phyloP scores from a whole-genome alignment of 2,113 vertebrate genomes.

The Gymnorhina tibicen region DNA sequence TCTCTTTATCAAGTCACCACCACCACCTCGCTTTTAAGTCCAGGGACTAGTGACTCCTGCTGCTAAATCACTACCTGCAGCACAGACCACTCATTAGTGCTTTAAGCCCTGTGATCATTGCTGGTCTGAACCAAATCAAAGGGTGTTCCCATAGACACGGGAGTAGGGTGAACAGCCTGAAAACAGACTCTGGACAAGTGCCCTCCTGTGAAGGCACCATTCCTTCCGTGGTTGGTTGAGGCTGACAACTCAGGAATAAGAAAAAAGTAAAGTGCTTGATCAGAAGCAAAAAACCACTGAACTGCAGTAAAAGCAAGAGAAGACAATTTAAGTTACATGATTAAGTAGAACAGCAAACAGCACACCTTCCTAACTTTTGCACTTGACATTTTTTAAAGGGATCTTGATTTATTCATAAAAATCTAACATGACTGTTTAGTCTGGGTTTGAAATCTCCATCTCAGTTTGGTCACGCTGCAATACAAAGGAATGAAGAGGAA shows the following conservation, averaged over 20 bases:
- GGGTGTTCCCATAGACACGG: rapidly evolving
- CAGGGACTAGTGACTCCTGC: neutral
- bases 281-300: neutral
- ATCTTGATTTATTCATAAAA: neutral
- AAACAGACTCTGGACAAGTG: neutral
- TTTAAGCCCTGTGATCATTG: neutral
- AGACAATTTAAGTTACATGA: neutral
- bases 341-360: neutral
- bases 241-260: neutral
- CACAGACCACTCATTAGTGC: neutral
- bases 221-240: neutral
- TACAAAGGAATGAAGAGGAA: neutral
- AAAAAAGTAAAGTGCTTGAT: neutral
- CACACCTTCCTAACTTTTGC: neutral
- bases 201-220: neutral
- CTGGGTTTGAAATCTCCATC: neutral
- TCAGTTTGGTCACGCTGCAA: neutral
- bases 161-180: neutral
- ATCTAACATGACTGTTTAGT: neutral
- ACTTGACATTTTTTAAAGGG: neutral
- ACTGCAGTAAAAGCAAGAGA: neutral
- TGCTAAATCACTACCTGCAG: neutral
- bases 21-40: neutral
- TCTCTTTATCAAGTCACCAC: neutral
- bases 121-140: neutral